phyloP scores from a whole-genome alignment of 2,113 vertebrate genomes.

The Ophiodon elongatus region DNA sequence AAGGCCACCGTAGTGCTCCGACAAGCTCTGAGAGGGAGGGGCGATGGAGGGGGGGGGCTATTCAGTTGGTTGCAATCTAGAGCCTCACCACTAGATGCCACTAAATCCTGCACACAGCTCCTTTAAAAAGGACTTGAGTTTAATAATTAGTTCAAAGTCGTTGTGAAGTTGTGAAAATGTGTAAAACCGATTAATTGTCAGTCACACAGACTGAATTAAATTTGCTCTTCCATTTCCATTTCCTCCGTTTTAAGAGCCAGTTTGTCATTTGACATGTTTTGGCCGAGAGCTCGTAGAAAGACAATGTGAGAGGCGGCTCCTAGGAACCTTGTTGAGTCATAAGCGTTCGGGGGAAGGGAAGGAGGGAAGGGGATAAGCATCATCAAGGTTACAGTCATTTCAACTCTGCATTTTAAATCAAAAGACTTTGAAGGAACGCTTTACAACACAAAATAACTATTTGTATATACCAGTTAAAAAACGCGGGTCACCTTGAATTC shows the following conservation, averaged over 20 bases:
- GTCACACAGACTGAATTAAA: background rate
- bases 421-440: background rate
- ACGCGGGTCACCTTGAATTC: background rate
- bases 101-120: too few relatives aligned
- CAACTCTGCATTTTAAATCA: background rate
- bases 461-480: background rate
- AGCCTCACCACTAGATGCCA: too few relatives aligned
- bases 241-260: background rate
- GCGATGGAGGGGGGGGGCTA: too few relatives aligned
- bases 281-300: background rate
- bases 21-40: too few relatives aligned
- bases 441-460: background rate
- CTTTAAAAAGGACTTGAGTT: too few relatives aligned
- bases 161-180: background rate
- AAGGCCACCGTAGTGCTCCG: too few relatives aligned
- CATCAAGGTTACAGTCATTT: background rate
- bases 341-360: background rate
- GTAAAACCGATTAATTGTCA: background rate
- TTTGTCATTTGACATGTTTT: background rate
- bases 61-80: too few relatives aligned
- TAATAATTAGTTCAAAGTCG: background rate
- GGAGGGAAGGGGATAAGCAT: background rate
- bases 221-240: background rate
- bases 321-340: background rate
- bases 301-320: background rate